Evolutionary conservation across 2,797 vertebrate species (phyloP), one percentile per base, ranked within the genome.

Genomic region (Gymnocypris eckloni): DNA sequence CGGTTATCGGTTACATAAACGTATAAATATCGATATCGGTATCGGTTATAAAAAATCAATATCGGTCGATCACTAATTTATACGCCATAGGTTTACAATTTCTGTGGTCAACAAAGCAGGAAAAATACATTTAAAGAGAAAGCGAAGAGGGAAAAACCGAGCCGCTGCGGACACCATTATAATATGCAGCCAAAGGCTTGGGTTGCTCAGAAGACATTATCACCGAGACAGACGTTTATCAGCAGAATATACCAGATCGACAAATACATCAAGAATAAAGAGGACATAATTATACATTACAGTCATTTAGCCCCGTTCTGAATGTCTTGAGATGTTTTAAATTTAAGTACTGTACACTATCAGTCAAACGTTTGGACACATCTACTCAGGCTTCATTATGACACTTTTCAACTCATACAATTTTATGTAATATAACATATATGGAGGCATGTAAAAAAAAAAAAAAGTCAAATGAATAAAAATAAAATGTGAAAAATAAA

Each of bases 341-440:
- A 82, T 43, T 48, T 48, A 28, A 48, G 22, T 37, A 50, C 61
- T 50, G n/a, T 15, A 50, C 61, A 81, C 45, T 15, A 67, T 52
- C 79, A 67, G 43, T 66, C 78, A 80, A 80, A 66, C 1, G 25
- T 80, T 28, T 48, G 59, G 59, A 66, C 4, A 22, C 59, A 18
- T 76, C 16, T 37, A 12, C 9, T 52, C 48, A 54, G 10, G 22
- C 61, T 28, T 64, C 12, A 64, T 13, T 64, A 61, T 5, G 59
- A 61, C n/a, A 5, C 8, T 52, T 76, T 52, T n/a, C 10, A 39
- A 64, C n/a, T 22, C 39, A 71, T 28, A 7, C 10, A 28, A 54
- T 20, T 18, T 18, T 9, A 8, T 28, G 6, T 8, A 48, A 73
- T 25, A 52, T 13, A 25, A 1, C 1, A 45, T 22, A 71, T 45